phyloP scores from a whole-genome alignment of 2,113 vertebrate species.

The Ibidorhyncha struthersii region DNA sequence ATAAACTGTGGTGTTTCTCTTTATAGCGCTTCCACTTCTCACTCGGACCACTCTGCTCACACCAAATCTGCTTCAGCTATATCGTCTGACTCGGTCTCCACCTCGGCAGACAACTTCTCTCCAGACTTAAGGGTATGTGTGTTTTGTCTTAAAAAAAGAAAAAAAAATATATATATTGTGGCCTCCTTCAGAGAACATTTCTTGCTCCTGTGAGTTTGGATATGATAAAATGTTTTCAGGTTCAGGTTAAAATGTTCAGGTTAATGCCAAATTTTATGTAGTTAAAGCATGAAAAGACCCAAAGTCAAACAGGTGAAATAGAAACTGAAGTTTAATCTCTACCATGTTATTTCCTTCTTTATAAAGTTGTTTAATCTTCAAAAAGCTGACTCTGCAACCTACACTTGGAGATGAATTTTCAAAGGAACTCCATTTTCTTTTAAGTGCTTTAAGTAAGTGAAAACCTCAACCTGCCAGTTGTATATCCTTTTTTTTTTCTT shows the following conservation, averaged over 20 bases:
- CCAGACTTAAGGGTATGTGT: conserved; percentile 86
- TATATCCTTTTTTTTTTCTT: background rate
- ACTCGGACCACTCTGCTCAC: conserved; percentile 87
- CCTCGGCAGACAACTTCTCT: conserved; percentile 85
- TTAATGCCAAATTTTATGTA: background rate
- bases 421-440: background rate
- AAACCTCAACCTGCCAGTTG: background rate
- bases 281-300: background rate
- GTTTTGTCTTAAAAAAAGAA: conserved; percentile 1
- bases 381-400: background rate
- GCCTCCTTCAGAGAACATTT: background rate
- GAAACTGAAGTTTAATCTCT: background rate
- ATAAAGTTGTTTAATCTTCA: conserved; percentile 17
- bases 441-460: background rate
- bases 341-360: background rate
- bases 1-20: conserved; percentile 1
- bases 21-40: conserved; percentile 86
- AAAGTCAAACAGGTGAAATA: background rate
- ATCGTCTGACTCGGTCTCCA: conserved; percentile 85
- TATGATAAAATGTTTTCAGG: background rate
- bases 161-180: background rate
- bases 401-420: background rate
- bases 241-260: no score
- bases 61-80: conserved; percentile 81
- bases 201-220: background rate